These are phyloP conservation scores for Lithobates sylvaticus DNA, from an alignment of 2,797 vertebrate genomes.

Conservation along the genomic window DNA sequence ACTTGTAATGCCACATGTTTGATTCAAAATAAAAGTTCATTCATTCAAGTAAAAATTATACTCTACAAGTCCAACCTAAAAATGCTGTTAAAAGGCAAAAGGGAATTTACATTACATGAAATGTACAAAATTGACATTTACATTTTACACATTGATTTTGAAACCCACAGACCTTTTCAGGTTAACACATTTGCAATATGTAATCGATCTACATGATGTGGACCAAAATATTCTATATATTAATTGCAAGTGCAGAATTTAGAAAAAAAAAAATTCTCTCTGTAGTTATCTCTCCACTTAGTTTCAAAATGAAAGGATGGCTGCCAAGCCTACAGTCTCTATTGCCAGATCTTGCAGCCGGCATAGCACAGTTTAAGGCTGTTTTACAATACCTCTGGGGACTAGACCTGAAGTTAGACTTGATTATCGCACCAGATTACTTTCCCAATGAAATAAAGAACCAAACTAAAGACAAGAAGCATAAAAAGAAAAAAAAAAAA, in stretches of 20 bases:
- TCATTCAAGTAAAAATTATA: too few species aligned
- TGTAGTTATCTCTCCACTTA: not conserved
- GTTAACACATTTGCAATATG: too few species aligned
- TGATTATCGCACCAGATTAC: constrained; percentile 56
- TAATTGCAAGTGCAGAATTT: not conserved
- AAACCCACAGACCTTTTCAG: not conserved
- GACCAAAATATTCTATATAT: not conserved
- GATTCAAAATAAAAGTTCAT: not conserved
- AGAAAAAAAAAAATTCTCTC: not conserved
- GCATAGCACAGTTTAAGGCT: constrained; percentile 3
- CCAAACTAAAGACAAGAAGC: constrained; percentile 2
- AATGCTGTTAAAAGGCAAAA: not conserved
- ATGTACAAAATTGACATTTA: not conserved
- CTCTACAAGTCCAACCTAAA: not conserved
- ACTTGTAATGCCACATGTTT: not conserved
- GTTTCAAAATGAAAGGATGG: constrained; percentile 5
- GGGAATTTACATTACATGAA: not conserved
- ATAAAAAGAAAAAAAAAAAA: not conserved
- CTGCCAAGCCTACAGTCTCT: not conserved
- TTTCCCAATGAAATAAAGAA: constrained; percentile 45
- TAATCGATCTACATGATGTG: too few species aligned
- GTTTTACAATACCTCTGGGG: constrained; percentile 50
- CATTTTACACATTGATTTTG: not conserved
- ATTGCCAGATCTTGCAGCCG: constrained; percentile 23
- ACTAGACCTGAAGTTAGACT: constrained; percentile 35